Base-by-base conservation (phyloP, 2,888 invertebrate genomes). In the Emmelina monodactyla region DNA sequence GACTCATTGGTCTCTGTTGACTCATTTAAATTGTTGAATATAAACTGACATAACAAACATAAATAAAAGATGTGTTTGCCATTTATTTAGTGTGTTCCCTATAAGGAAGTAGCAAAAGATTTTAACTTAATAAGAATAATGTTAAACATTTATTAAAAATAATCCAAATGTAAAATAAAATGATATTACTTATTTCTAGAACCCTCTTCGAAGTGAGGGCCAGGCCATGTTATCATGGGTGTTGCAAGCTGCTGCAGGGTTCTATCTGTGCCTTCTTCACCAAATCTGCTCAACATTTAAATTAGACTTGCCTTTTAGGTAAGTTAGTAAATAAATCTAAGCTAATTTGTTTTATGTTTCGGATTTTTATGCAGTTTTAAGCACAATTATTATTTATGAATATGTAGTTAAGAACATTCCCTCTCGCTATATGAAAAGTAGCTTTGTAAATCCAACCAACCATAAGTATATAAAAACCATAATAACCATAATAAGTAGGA, bases 191-290 rank as follows among this genome's bases (percentile, higher is more conserved):
- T 19, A 15, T 7, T 32, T 19, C 12, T 1, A 89, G 87, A 91
- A 88, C 66, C 84, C 87, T 2, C 85, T 87, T 47, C 82, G 89
- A 40, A 85, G 84, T 40, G 91, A 92, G 55, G 86, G 85, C 2
- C 91, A 91, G 63, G 88, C 89, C 2, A 85, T 90, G 68, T 73
- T 93, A 30, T 86, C 88, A 31, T 88, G 90, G 85, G 89, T 91
- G 50, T 76, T 93, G 41, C 92, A 92, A 61, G 88, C 90, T 3
- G 91, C 92, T 1, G 89, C 90, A 39, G 93, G 93, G 10, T 93
- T 92, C 75, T 94, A 93, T 62, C 75, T 92, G 30, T 86, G 89
- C 49, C 72, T 93, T 35, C 73, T 93, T 33, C 90, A 92, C 63
- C 89, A 92, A 66, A 85, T 92, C 49, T 92, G 92, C 59, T 86